A percentile compares a stretch with the other conserved stretches of the same genome.
phyloP scores from a whole-genome alignment of 2,888 invertebrate genomes.

The Pandemis corylana region DNA sequence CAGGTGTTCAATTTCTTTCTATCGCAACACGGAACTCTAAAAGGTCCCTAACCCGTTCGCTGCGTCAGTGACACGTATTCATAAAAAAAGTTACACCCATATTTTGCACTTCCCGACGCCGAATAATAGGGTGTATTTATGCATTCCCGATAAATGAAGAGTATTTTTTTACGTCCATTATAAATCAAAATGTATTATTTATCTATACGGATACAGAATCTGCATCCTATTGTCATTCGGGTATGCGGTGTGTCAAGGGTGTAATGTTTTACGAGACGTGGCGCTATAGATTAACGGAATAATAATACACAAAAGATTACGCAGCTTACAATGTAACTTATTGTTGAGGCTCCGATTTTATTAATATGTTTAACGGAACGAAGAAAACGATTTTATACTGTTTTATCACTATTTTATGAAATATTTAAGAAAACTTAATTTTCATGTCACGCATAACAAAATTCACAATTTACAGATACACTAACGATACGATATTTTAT shows the following conservation, averaged over 20 bases:
- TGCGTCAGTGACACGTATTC: slow-evolving; percentile 71
- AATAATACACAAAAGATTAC: slow-evolving; percentile 36
- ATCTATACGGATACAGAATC: slow-evolving; percentile 83
- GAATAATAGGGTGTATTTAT: slow-evolving; percentile 85
- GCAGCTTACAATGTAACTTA: not conserved
- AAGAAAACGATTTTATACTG: too few species aligned
- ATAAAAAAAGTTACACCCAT: slow-evolving; percentile 83
- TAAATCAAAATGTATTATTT: slow-evolving; percentile 86
- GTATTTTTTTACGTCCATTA: slow-evolving; percentile 83
- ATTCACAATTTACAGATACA: too few species aligned
- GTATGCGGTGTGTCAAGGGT: slow-evolving; percentile 84
- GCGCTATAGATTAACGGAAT: slow-evolving; percentile 52
- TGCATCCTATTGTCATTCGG: slow-evolving; percentile 84
- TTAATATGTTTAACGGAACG: too few species aligned
- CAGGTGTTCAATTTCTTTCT: not conserved
- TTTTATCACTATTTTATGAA: too few species aligned
- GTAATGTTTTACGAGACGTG: slow-evolving; percentile 78
- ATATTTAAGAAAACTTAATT: too few species aligned
- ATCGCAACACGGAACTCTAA: slow-evolving; percentile 45
- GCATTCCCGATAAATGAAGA: slow-evolving; percentile 84
- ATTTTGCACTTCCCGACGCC: slow-evolving; percentile 83
- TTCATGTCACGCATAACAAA: too few species aligned
- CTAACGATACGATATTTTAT: not conserved
- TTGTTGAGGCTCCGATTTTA: not conserved
- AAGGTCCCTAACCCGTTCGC: slow-evolving; percentile 80